Conservation (phyloP, 2,113 vertebrate species). For the Sakesphorus luctuosus region DNA sequence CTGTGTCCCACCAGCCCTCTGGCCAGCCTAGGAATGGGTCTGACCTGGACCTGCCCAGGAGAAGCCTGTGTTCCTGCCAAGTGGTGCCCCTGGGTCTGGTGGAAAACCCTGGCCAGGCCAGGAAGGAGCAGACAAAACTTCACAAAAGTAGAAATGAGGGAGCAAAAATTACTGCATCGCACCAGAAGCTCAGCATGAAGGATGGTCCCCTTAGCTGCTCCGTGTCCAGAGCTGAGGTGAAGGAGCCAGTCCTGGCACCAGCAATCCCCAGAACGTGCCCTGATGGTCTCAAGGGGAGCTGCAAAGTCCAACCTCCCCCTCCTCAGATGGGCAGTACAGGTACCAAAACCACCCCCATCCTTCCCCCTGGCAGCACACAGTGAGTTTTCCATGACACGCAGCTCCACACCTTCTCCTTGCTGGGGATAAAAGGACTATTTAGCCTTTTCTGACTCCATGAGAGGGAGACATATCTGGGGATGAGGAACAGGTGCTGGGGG, state of each 20-base stretch:
- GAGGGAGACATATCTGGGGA: not conserved
- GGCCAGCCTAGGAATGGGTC: not conserved
- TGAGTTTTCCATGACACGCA: not conserved
- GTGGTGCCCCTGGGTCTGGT: not conserved
- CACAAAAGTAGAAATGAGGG: not conserved
- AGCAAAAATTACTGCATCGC: not conserved
- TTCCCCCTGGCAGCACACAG: not conserved
- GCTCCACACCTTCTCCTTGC: not conserved
- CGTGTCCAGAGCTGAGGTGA: not conserved
- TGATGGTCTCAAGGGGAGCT: not conserved
- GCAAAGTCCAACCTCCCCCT: not conserved
- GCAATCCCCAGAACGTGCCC: not conserved
- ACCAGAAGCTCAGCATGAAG: not conserved
- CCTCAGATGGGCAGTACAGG: not conserved
- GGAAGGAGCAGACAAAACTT: not conserved
- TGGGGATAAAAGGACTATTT: not conserved
- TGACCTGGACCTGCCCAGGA: not conserved
- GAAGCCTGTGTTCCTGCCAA: not conserved
- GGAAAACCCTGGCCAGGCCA: not conserved
- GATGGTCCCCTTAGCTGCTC: not conserved
- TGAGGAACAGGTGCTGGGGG: not conserved
- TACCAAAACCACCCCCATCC: not conserved
- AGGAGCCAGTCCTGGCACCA: not conserved
- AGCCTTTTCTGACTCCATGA: not conserved
- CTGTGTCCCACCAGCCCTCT: not conserved